Percentiles rank a stretch among this genome's conserved stretches.
These are phyloP conservation scores for Hemiprocne comata DNA, from an alignment of 2,113 vertebrate genomes.

Conservation along the genomic window DNA sequence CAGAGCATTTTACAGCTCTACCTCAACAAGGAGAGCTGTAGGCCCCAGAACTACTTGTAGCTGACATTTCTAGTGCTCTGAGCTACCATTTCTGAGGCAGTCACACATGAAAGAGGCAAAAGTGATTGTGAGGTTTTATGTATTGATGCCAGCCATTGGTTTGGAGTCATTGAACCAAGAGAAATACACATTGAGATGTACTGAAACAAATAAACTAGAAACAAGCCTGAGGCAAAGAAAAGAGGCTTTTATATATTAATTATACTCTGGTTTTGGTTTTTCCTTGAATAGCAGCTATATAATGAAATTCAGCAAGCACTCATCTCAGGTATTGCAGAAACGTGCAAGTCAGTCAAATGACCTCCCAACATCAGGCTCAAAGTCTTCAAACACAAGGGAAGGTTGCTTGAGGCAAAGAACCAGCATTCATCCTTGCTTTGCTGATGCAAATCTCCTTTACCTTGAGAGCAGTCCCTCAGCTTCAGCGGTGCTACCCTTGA, in stretches of 20 bases:
- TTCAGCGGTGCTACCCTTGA: fast-evolving
- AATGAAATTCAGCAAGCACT: constrained; percentile 30
- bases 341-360: neutral
- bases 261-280: constrained; percentile 6
- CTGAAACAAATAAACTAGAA: constrained; percentile 62
- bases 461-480: neutral
- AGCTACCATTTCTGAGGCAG: constrained; percentile 28
- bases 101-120: constrained; percentile 6
- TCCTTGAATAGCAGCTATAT: constrained; percentile 24
- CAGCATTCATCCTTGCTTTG: neutral
- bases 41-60: neutral
- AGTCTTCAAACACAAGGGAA: neutral
- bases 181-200: constrained; percentile 51
- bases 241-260: constrained; percentile 54
- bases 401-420: constrained; percentile 9
- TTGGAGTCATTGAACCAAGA: constrained; percentile 47
- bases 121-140: neutral
- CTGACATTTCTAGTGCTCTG: neutral
- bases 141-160: constrained; percentile 47
- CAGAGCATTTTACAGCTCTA: neutral
- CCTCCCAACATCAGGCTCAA: constrained; percentile 14
- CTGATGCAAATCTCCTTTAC: constrained; percentile 26
- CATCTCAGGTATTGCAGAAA: constrained; percentile 18
- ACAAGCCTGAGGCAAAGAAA: constrained; percentile 46
- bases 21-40: neutral